Evolutionary conservation across 2,888 invertebrate genomes (phyloP), one percentile per base, ranked within the genome.

Genomic region (Cephalotes varians): DNA sequence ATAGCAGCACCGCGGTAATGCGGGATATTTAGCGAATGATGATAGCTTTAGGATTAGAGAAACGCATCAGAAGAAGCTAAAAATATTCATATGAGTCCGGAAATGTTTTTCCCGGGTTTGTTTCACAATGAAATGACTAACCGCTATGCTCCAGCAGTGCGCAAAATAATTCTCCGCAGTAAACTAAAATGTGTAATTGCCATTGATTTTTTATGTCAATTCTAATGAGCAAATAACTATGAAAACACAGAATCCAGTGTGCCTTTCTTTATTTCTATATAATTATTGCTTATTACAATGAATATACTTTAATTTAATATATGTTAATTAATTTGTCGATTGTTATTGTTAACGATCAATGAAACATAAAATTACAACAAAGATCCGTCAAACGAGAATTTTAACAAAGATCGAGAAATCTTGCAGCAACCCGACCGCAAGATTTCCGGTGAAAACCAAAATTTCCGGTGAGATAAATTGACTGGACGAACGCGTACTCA

Each of bases 401-500:
- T 71, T 40, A 37, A 25, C 15, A 37, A n/a, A 28, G 65, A 47
- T 88, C 73, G 62, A 51, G 81, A 81, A 87, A 84, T 67, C 74
- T 83, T 73, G 62, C 64, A 58, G 25, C 31, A 49, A 58, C 54
- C 51, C 51, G 83, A 80, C 90, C 87, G 79, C 86, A 86, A 89
- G 81, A 84, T 82, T 90, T 90, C 91, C 91, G 89, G 86, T 83
- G 73, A 83, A 89, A 91, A 85, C 83, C 84, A 83, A 82, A 86
- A 87, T 84, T 88, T 90, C 90, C 90, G 86, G 83, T 18, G 64
- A 85, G 88, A 89, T 89, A 89, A 87, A 86, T 85, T 85, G 81
- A 83, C 64, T 60, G 83, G 67, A 73, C 81, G 72, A 86, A 81
- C 81, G 44, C 54, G 44, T 65, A 44, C 21, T 72, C 40, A n/a